Base-by-base conservation (phyloP, 2,888 invertebrate species). In the Oxytorus armatus region DNA sequence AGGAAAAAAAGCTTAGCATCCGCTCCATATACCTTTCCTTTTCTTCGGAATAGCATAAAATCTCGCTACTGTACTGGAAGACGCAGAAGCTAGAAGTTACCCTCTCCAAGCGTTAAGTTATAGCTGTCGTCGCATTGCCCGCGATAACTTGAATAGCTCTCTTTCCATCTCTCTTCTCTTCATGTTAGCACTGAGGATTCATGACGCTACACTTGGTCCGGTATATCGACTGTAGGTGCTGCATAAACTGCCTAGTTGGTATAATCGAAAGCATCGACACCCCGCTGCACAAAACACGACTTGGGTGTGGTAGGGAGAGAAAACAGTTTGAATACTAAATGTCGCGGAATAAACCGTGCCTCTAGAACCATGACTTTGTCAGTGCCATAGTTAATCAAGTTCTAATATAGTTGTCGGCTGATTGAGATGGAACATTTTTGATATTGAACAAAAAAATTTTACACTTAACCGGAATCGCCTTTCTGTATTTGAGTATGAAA, bases 121-220 rank as follows among this genome's bases (percentile, higher is more conserved):
- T 47, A 44, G 65, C 55, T 55, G 39, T 44, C 55, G 61, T 29
- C 55, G 29, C 18, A 57, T 36, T 33, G n/a, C 33, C 44, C 44
- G 14, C 1, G 65, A 55, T 74, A 55, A 55, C 53, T 74, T 44
- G 21, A 23, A 65, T 55, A 42, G 53, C 33, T 44, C 25, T 39
- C 42, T 11, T 23, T 21, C 21, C 18, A 16, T 33, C 42, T 36
- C 36, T n/a, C n/a, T n/a, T n/a, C n/a, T n/a, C n/a, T n/a, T 49
- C 49, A 72, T 59, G 49, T 57, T 57, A 49, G 36, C 18, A 14
- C 42, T 42, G 39, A 33, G 8, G 0, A 44, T 47, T 21, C 14
- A 39, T 33, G 25, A 25, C 7, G 25, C n/a, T 47, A 21, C 69
- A 69, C 53, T 55, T 42, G 68, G n/a, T 10, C 16, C 25, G 10